Conservation (phyloP, 2,113 vertebrate genomes). For the Stigmatopora nigra region DNA sequence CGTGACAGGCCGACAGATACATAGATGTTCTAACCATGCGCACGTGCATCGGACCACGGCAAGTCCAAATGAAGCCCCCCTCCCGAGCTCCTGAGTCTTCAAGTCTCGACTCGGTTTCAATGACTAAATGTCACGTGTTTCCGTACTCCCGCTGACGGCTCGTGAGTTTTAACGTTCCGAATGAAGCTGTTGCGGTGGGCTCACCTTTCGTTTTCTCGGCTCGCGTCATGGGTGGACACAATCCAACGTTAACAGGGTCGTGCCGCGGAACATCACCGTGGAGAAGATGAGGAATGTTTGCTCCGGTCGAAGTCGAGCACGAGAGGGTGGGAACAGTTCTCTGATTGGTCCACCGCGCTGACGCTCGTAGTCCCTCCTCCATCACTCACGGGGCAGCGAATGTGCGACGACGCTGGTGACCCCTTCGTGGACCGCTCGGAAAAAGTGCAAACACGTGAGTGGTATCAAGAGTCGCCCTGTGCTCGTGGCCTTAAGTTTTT, state of each 20-base stretch:
- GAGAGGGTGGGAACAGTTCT: background rate
- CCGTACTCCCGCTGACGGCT: background rate
- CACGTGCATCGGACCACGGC: background rate
- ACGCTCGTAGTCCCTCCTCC: conserved; percentile 31
- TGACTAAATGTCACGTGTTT: background rate
- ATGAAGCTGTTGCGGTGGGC: background rate
- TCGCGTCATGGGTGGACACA: conserved; percentile 31
- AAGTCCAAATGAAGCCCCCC: background rate
- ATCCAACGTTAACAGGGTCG: background rate
- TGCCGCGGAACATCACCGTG: conserved; percentile 16
- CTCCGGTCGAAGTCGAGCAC: conserved; percentile 1
- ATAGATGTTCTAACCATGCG: background rate
- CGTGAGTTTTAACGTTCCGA: background rate
- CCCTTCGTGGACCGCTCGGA: conserved; percentile 24
- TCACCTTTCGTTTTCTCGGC: conserved; percentile 31
- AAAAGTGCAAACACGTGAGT: background rate
- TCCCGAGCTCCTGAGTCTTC: no score
- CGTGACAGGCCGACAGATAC: background rate
- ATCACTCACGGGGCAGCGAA: conserved; percentile 62
- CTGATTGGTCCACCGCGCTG: conserved; percentile 20
- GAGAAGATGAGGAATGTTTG: conserved; percentile 37
- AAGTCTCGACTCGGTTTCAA: background rate
- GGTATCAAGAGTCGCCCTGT: no score
- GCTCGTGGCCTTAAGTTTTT: no score
- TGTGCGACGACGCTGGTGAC: conserved; percentile 41